Conservation (phyloP, 2,888 invertebrate genomes). For the Caenorhabditis sinica region DNA sequence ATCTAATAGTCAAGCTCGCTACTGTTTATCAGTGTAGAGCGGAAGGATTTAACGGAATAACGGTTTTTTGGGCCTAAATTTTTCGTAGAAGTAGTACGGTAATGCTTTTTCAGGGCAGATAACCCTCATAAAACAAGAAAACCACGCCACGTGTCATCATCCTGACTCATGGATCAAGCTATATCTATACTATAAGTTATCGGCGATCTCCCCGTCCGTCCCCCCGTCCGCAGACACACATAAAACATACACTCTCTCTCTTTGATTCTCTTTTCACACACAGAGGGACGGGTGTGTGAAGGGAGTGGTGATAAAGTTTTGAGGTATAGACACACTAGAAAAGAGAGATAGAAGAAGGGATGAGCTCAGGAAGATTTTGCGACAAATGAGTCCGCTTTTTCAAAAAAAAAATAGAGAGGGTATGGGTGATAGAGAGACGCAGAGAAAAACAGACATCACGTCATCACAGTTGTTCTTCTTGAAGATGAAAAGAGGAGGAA, state of each 20-base stretch:
- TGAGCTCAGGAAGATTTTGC: constrained; percentile 24
- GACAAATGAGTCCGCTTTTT: constrained; percentile 45
- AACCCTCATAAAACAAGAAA: too few relatives aligned
- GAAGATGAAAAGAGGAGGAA: neutral
- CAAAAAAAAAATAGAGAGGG: neutral
- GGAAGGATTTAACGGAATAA: too few relatives aligned
- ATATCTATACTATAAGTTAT: constrained; percentile 9
- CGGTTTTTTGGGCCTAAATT: too few relatives aligned
- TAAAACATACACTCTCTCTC: constrained; percentile 22
- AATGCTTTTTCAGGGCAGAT: too few relatives aligned
- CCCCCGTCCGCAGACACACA: constrained; percentile 27
- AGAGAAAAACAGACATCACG: constrained; percentile 17
- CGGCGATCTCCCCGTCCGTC: too few relatives aligned
- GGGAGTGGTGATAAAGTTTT: constrained; percentile 52
- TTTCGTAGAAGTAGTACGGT: too few relatives aligned
- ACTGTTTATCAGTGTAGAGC: too few relatives aligned
- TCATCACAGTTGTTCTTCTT: constrained; percentile 51
- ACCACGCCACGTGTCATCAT: too few relatives aligned
- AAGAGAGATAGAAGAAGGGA: constrained; percentile 20
- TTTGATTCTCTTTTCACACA: neutral
- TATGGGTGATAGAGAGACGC: constrained; percentile 3
- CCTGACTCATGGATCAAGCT: too few relatives aligned
- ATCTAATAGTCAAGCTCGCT: too few relatives aligned
- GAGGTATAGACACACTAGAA: constrained; percentile 30
- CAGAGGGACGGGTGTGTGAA: neutral